phyloP scores from a whole-genome alignment of 2,888 invertebrate genomes.

The Tenthredo scrophulariae region DNA sequence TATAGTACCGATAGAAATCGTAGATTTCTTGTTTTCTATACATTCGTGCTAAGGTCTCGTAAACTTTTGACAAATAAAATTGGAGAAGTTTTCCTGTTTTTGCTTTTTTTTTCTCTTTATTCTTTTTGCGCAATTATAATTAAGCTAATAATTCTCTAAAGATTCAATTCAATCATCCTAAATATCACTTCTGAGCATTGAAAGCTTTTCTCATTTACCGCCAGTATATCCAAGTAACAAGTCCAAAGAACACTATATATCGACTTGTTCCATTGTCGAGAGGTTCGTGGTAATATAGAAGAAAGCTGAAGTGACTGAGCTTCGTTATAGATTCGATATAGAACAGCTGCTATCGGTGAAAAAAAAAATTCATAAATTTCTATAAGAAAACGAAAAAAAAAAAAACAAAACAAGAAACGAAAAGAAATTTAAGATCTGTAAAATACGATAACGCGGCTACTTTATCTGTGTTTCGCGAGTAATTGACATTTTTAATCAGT shows the following conservation, averaged over 20 bases:
- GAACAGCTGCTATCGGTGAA: not conserved
- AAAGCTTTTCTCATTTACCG: not conserved
- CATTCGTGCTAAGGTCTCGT: not conserved
- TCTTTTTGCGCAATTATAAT: not conserved
- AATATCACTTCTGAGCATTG: not conserved
- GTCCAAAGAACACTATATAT: slow-evolving; percentile 16
- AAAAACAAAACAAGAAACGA: not conserved
- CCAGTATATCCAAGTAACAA: not conserved
- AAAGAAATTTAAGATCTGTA: not conserved
- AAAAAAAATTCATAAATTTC: not conserved
- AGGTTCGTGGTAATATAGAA: slow-evolving; percentile 1
- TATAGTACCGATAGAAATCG: not conserved
- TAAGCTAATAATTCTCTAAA: not conserved
- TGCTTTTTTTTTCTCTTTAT: not conserved
- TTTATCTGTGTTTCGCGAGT: slow-evolving; percentile 12
- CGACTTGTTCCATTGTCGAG: slow-evolving; percentile 8
- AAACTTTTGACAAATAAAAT: not conserved
- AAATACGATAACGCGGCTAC: slow-evolving; percentile 26
- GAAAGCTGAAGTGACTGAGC: not conserved
- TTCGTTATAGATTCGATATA: not conserved
- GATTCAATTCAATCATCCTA: not conserved
- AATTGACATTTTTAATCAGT: not conserved
- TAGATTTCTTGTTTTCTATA: not conserved
- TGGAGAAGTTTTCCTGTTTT: not conserved
- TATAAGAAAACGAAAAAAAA: not conserved